phyloP scores from a whole-genome alignment of 2,797 vertebrate genomes.

The Xyrichtys novacula region DNA sequence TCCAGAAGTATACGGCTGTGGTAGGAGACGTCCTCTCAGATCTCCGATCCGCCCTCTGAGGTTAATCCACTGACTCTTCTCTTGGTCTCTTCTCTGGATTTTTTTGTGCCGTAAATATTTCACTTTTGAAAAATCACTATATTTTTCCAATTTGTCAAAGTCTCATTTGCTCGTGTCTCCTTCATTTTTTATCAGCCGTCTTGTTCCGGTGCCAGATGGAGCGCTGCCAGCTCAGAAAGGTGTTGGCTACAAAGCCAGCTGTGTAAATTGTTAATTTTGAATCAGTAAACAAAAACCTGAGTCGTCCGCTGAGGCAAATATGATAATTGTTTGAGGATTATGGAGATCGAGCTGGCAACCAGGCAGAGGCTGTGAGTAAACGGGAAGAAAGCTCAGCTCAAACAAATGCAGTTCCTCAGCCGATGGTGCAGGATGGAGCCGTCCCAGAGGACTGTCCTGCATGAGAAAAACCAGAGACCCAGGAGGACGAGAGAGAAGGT shows the following conservation, averaged over 20 bases:
- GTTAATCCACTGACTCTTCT: too few relatives aligned
- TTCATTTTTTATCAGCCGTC: constrained; percentile 36
- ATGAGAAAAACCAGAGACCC: too few relatives aligned
- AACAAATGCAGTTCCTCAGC: constrained; percentile 79
- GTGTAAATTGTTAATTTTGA: constrained; percentile 85
- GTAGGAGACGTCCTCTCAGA: too few relatives aligned
- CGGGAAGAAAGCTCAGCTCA: constrained; percentile 80
- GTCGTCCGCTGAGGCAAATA: constrained; percentile 81
- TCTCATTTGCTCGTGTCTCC: constrained; percentile 27
- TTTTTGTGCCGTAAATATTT: constrained; percentile 2
- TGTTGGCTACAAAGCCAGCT: constrained; percentile 81
- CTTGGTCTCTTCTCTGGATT: background rate
- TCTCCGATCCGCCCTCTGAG: too few relatives aligned
- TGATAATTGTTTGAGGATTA: constrained; percentile 87
- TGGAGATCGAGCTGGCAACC: constrained; percentile 80
- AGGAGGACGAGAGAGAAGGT: too few relatives aligned
- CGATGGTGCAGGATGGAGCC: constrained; percentile 56
- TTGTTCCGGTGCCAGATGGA: constrained; percentile 62
- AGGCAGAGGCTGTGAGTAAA: constrained; percentile 82
- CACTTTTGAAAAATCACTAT: constrained; percentile 20
- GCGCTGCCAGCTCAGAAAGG: constrained; percentile 67
- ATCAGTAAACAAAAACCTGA: constrained; percentile 82
- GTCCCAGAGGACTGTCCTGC: constrained; percentile 62
- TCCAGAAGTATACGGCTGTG: too few relatives aligned
- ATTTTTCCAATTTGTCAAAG: constrained; percentile 43